Evolutionary conservation across 2,113 vertebrate species (phyloP).

Genomic region (Boleophthalmus pectinirostris): DNA sequence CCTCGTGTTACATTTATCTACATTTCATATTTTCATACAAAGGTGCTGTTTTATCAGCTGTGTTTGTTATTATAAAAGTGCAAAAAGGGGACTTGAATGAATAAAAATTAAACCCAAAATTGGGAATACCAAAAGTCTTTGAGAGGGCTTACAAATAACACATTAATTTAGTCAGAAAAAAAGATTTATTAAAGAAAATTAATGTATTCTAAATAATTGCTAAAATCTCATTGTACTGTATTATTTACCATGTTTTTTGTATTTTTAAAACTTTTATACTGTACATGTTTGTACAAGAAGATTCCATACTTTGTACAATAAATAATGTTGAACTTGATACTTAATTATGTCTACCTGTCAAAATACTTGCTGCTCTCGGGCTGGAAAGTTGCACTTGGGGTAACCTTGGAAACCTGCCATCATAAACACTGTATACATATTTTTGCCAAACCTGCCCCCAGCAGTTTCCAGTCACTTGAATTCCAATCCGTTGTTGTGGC

Average conservation of each 20-base stretch:
- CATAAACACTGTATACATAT: neutral
- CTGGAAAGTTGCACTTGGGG: neutral
- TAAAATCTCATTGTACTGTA: conserved; percentile 63
- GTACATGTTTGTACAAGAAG: conserved; percentile 72
- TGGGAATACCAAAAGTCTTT: conserved; percentile 58
- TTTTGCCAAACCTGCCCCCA: neutral
- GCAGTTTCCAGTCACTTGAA: neutral
- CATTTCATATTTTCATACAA: conserved; percentile 67
- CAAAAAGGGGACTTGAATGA: conserved; percentile 15
- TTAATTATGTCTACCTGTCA: neutral
- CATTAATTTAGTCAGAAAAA: conserved; percentile 40
- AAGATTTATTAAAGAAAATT: conserved; percentile 44
- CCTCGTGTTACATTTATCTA: conserved; percentile 63
- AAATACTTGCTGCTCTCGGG: neutral
- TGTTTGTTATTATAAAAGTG: conserved; percentile 22
- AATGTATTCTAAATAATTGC: conserved; percentile 57
- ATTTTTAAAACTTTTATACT: conserved; percentile 82
- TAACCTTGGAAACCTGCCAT: neutral
- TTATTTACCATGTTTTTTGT: conserved; percentile 79
- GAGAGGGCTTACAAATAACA: conserved; percentile 53
- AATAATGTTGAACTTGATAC: conserved; percentile 63
- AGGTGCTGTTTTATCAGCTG: neutral
- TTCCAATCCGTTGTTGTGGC: no score
- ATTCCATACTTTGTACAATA: conserved; percentile 74
- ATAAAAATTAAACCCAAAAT: conserved; percentile 54